Evolutionary conservation across 2,797 vertebrate genomes (phyloP).

Genomic region (Chloroceryle inda): DNA sequence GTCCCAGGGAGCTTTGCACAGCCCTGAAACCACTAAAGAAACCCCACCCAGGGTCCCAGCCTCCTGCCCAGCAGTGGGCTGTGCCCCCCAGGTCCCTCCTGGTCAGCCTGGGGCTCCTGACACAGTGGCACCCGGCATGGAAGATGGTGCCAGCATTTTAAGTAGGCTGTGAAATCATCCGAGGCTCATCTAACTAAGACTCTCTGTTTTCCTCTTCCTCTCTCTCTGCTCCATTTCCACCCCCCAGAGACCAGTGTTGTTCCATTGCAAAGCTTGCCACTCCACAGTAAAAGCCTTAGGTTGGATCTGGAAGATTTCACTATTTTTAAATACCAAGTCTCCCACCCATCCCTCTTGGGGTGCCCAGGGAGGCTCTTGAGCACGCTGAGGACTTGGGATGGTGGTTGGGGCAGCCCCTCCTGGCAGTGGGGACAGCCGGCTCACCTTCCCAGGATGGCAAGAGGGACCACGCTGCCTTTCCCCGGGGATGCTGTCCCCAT

Average conservation of each 20-base stretch:
- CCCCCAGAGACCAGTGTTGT: background rate
- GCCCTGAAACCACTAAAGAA: background rate
- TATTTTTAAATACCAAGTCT: background rate
- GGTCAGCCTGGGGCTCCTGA: background rate
- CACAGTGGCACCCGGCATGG: background rate
- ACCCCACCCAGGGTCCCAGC: background rate
- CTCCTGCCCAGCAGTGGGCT: background rate
- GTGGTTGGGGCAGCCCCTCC: background rate
- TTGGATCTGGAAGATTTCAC: background rate
- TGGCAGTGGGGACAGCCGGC: accelerated
- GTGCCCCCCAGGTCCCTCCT: background rate
- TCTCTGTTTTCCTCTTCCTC: background rate
- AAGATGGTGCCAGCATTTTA: background rate
- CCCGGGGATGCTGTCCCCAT: accelerated
- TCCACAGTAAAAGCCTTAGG: background rate
- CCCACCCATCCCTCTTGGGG: background rate
- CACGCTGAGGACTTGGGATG: background rate
- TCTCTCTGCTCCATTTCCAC: background rate
- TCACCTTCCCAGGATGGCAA: background rate
- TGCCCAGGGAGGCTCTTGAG: background rate
- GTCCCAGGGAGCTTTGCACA: background rate
- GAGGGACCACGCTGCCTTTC: background rate
- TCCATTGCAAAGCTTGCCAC: background rate
- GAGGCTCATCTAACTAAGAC: background rate
- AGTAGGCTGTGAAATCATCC: background rate